phyloP scores from a whole-genome alignment of 2,888 invertebrate species.

The Eudemis profundana region DNA sequence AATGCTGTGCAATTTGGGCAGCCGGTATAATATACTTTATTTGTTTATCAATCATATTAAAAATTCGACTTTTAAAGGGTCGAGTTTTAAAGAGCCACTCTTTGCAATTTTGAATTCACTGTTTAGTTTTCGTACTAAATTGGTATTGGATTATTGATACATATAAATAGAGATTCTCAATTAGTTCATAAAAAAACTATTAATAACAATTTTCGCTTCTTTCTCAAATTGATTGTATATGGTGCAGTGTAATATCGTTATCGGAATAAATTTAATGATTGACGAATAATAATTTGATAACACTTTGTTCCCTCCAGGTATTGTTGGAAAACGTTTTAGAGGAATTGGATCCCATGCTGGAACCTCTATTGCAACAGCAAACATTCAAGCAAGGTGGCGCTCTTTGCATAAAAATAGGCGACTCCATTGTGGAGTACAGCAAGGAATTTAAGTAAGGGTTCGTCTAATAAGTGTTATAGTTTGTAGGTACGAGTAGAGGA shows the following conservation, averaged over 20 bases:
- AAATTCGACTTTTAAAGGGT: no score
- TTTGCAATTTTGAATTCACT: no score
- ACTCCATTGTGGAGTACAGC: constrained; percentile 95
- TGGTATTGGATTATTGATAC: no score
- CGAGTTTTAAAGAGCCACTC: no score
- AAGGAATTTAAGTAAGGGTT: constrained; percentile 89
- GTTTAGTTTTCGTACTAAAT: no score
- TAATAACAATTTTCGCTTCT: no score
- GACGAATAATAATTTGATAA: no score
- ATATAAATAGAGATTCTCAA: no score
- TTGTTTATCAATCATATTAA: neutral
- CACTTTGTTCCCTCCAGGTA: constrained; percentile 75
- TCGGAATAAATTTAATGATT: no score
- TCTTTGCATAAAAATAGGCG: constrained; percentile 95
- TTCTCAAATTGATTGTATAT: no score
- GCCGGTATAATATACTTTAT: constrained; percentile 84
- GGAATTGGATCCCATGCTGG: constrained; percentile 95
- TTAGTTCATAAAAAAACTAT: no score
- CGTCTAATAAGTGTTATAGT: neutral
- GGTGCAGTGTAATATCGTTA: no score
- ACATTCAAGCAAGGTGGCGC: constrained; percentile 96
- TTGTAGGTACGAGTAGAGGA: neutral
- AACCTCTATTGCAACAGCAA: constrained; percentile 95
- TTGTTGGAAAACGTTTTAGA: constrained; percentile 96
- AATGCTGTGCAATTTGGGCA: constrained; percentile 95